Percentiles rank a stretch among this genome's conserved stretches.
Conservation (phyloP, 2,113 vertebrate species). For the Cavia porcellus region DNA sequence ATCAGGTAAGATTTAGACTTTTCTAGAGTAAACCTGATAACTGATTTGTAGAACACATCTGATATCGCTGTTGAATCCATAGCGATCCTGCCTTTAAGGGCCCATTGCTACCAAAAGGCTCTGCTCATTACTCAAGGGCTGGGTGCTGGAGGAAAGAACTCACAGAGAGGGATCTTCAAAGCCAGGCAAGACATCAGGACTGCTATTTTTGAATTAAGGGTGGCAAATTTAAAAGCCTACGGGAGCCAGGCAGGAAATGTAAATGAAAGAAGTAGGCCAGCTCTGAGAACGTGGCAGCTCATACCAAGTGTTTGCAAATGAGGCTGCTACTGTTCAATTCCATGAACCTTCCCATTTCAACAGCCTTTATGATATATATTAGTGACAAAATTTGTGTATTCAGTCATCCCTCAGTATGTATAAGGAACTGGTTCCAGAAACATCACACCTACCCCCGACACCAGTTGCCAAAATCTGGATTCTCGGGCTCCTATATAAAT, state of each 20-base stretch:
- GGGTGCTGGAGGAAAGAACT: neutral
- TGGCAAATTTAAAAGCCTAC: constrained; percentile 45
- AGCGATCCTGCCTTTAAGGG: constrained; percentile 22
- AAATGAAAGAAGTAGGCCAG: constrained; percentile 51
- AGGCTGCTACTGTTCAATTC: neutral
- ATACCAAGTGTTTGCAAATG: neutral
- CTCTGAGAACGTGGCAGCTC: neutral
- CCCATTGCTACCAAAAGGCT: neutral
- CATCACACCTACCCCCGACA: neutral
- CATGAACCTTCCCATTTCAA: neutral
- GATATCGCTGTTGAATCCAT: constrained; percentile 12
- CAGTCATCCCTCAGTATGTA: neutral
- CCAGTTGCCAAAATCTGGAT: neutral
- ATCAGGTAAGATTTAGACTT: constrained; percentile 6
- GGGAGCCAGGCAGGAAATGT: constrained; percentile 35
- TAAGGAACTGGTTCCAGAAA: neutral
- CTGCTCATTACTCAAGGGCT: constrained; percentile 28
- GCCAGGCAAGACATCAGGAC: neutral
- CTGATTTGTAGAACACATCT: neutral
- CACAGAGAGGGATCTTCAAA: constrained; percentile 40
- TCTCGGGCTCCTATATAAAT: neutral
- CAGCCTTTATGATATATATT: neutral
- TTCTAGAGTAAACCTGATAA: neutral
- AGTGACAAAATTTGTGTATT: neutral
- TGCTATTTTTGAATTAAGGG: constrained; percentile 1